A percentile compares a stretch with the other conserved stretches of the same genome.
phyloP scores from a whole-genome alignment of 2,113 vertebrate species.

The Camelus dromedarius region DNA sequence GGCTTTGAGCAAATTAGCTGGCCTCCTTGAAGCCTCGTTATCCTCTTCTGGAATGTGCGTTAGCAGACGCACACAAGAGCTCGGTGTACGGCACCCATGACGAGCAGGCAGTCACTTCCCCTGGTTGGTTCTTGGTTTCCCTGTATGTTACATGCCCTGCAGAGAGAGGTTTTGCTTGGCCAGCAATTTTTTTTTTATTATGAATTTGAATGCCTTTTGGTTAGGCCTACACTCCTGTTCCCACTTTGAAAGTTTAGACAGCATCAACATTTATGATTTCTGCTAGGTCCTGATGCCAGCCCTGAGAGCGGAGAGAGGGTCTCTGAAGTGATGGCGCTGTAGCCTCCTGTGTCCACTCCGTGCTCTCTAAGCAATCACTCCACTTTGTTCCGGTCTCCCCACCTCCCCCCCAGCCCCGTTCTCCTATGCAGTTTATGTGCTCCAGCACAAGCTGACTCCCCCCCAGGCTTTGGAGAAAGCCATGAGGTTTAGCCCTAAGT shows the following conservation, averaged over 20 bases:
- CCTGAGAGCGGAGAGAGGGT: background rate
- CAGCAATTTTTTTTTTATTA: background rate
- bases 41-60: background rate
- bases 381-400: background rate
- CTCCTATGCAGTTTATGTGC: background rate
- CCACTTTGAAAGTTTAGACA: background rate
- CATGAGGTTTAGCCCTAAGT: background rate
- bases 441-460: background rate
- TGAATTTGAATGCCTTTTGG: background rate
- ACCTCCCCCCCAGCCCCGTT: background rate
- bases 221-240: background rate
- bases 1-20: background rate
- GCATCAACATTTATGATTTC: background rate
- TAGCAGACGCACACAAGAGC: background rate
- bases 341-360: background rate
- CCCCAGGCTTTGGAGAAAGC: background rate
- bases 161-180: background rate
- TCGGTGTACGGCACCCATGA: background rate
- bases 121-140: background rate
- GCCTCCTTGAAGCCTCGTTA: background rate
- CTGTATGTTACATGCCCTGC: background rate
- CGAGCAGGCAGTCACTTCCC: background rate
- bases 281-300: background rate
- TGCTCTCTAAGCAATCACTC: background rate
- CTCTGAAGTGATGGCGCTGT: accelerated